A percentile compares a stretch with the other conserved stretches of the same genome.
These are phyloP conservation scores for Strigops habroptila DNA, from an alignment of 2,113 vertebrate genomes.

Conservation along the genomic window DNA sequence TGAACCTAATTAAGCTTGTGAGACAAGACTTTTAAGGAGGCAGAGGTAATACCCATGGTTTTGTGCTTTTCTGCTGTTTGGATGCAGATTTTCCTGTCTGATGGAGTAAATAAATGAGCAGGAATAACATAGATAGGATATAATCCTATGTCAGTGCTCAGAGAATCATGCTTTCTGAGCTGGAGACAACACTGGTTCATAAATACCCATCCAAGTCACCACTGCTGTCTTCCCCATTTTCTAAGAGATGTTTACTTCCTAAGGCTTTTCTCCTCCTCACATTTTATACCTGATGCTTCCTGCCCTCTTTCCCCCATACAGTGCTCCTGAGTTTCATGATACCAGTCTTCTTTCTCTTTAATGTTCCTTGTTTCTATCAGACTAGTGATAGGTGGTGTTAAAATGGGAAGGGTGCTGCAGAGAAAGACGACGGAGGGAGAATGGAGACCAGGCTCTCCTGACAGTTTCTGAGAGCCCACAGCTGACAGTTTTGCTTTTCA, in stretches of 20 bases:
- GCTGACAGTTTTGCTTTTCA: background rate
- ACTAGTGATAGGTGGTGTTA: background rate
- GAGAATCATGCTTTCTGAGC: background rate
- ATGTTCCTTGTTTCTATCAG: accelerated
- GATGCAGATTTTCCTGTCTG: background rate
- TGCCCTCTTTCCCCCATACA: background rate
- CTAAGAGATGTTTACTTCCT: background rate
- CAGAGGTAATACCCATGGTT: background rate
- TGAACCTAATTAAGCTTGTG: background rate
- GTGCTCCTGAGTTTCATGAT: background rate
- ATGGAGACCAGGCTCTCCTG: accelerated
- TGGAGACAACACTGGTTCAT: background rate
- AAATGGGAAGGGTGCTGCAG: accelerated
- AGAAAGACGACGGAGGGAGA: accelerated
- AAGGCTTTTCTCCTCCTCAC: background rate
- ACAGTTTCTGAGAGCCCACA: background rate
- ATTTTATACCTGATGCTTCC: background rate
- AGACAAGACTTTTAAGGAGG: background rate
- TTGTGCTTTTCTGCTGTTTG: background rate
- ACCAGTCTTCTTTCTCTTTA: background rate
- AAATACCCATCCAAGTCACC: background rate
- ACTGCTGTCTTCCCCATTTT: background rate
- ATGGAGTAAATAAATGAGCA: background rate
- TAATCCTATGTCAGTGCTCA: background rate
- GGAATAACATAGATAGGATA: background rate